phyloP scores from a whole-genome alignment of 2,888 invertebrate genomes.

The Gymnoscelis rufifasciata region DNA sequence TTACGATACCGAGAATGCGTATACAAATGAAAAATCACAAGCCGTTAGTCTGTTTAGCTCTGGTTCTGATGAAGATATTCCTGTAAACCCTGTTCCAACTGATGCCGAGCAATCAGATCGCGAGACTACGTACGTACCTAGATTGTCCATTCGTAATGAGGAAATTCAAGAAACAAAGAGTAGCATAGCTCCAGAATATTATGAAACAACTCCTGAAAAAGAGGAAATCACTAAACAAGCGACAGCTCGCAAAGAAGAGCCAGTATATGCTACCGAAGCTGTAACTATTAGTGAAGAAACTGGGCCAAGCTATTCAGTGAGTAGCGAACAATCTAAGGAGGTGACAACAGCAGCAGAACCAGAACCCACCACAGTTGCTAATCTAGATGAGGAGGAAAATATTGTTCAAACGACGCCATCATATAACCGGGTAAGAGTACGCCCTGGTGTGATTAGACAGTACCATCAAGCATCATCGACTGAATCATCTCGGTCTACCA shows the following conservation, averaged over 20 bases:
- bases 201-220: conserved; percentile 45
- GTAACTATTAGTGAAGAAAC: conserved; percentile 46
- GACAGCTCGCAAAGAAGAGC: conserved; percentile 42
- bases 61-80: conserved; percentile 43
- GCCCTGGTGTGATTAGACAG: conserved; percentile 63
- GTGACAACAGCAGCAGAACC: conserved; percentile 36
- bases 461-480: conserved; percentile 58
- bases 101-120: conserved; percentile 47
- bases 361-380: conserved; percentile 27
- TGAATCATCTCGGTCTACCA: conserved; percentile 52
- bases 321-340: conserved; percentile 45
- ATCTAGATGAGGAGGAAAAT: conserved; percentile 48
- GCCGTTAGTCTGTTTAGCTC: conserved; percentile 49
- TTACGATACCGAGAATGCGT: conserved; percentile 66
- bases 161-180: conserved; percentile 50
- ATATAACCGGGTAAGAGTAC: conserved; percentile 63
- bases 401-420: conserved; percentile 66
- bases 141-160: conserved; percentile 43
- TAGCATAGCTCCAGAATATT: conserved; percentile 46
- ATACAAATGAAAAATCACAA: conserved; percentile 56
- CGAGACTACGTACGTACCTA: conserved; percentile 49
- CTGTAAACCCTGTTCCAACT: conserved; percentile 29
- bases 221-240: conserved; percentile 46
- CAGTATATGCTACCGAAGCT: conserved; percentile 45
- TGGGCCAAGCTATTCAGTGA: conserved; percentile 40